phyloP scores from a whole-genome alignment of 2,888 invertebrate species.

The Calephelis perditalis region DNA sequence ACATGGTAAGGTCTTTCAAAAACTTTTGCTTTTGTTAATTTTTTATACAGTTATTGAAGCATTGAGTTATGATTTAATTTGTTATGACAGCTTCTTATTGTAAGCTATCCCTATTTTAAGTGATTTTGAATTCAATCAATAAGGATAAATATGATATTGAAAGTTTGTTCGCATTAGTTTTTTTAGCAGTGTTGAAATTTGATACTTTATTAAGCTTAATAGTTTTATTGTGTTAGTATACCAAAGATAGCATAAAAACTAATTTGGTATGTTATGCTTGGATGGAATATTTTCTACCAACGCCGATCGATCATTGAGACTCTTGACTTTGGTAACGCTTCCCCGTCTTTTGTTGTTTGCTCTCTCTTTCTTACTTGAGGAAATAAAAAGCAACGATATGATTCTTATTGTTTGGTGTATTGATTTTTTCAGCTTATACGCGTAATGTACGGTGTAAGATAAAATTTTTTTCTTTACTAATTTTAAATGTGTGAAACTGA shows the following conservation, averaged over 20 bases:
- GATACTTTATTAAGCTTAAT: constrained; percentile 40
- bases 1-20: constrained; percentile 67
- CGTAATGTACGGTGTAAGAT: no score
- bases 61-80: constrained; percentile 75
- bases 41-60: constrained; percentile 60
- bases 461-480: no score
- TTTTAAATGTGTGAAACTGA: no score
- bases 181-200: constrained; percentile 43
- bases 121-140: constrained; percentile 29
- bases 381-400: constrained; percentile 52
- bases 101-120: constrained; percentile 39
- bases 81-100: constrained; percentile 71
- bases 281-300: constrained; percentile 30
- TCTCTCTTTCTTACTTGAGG: constrained; percentile 56
- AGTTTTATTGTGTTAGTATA: constrained; percentile 34
- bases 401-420: constrained; percentile 66
- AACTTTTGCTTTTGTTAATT: constrained; percentile 48
- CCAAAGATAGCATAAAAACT: not conserved
- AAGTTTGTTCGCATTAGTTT: constrained; percentile 19
- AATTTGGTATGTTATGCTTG: not conserved
- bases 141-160: constrained; percentile 17
- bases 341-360: constrained; percentile 53
- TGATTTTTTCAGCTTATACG: constrained; percentile 56
- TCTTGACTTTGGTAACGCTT: constrained; percentile 64
- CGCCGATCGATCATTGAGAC: constrained; percentile 69